Percentiles rank a stretch among this genome's conserved stretches.
Conservation (phyloP, 1,140 invertebrate species). For the Meloidogyne chitwoodi region DNA sequence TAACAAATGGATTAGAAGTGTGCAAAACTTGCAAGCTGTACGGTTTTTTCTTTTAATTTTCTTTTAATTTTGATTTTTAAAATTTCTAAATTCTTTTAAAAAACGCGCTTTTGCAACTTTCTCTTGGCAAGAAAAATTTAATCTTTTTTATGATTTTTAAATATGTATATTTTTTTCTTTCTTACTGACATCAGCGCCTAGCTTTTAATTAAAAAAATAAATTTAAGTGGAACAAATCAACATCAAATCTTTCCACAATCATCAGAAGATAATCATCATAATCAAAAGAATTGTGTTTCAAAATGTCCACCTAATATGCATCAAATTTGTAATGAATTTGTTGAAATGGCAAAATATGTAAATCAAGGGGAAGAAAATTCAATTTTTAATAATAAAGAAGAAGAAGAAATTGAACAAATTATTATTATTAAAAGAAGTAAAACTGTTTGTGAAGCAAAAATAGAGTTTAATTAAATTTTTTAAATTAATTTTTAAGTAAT, state of each 20-base stretch:
- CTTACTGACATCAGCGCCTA: no score
- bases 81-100: no score
- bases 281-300: background rate
- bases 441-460: constrained; percentile 16
- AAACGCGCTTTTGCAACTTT: no score
- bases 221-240: constrained; percentile 27
- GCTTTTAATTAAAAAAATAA: background rate
- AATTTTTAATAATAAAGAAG: no score
- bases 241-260: constrained; percentile 22
- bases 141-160: no score
- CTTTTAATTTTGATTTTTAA: no score
- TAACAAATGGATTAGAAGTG: constrained; percentile 28
- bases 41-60: constrained; percentile 19
- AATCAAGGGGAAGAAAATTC: no score
- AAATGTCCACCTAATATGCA: constrained; percentile 30
- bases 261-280: background rate
- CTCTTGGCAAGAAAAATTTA: no score
- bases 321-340: constrained; percentile 24
- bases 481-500: background rate
- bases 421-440: background rate
- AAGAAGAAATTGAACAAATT: constrained; percentile 19
- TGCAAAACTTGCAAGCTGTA: constrained; percentile 32
- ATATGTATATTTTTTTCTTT: no score
- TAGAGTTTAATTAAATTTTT: constrained; percentile 2
- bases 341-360: constrained; percentile 18